Evolutionary conservation across 2,888 invertebrate genomes (phyloP).

Genomic region (Spisula solida): DNA sequence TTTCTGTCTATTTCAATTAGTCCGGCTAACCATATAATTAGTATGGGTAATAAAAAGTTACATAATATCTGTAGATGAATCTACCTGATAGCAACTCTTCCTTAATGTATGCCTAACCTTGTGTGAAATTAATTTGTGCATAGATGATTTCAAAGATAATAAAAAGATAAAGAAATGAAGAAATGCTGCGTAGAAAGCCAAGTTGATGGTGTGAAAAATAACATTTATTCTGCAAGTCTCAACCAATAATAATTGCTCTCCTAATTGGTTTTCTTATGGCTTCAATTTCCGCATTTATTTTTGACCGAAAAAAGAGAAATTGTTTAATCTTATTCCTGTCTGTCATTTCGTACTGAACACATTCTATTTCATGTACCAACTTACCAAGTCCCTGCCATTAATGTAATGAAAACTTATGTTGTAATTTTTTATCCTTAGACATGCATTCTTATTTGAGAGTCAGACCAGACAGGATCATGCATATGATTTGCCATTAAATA

Average conservation of each 20-base stretch:
- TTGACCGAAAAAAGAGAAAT: neutral
- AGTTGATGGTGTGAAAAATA: neutral
- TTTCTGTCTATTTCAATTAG: constrained; percentile 62
- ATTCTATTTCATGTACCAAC: no score
- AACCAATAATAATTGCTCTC: neutral
- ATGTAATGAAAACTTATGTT: no score
- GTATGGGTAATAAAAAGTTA: constrained; percentile 44
- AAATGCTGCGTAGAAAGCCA: neutral
- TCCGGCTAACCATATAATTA: constrained; percentile 44
- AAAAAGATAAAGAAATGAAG: neutral
- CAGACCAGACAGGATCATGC: no score
- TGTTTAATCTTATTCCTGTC: neutral
- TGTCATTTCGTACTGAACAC: neutral
- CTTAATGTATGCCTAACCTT: constrained; percentile 16
- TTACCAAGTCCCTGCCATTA: no score
- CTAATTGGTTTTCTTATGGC: constrained; percentile 2
- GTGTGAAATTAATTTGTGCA: constrained; percentile 48
- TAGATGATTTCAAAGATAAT: constrained; percentile 22
- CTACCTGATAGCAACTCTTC: neutral
- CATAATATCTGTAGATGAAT: constrained; percentile 37
- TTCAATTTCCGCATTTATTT: neutral
- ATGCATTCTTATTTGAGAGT: no score
- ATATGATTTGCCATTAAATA: no score
- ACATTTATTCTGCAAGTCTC: neutral
- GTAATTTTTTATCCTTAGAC: no score